Percentiles rank a stretch among this genome's conserved stretches.
Evolutionary conservation across 1,140 invertebrate genomes (phyloP).

Genomic region (Drosophila ambigua): DNA sequence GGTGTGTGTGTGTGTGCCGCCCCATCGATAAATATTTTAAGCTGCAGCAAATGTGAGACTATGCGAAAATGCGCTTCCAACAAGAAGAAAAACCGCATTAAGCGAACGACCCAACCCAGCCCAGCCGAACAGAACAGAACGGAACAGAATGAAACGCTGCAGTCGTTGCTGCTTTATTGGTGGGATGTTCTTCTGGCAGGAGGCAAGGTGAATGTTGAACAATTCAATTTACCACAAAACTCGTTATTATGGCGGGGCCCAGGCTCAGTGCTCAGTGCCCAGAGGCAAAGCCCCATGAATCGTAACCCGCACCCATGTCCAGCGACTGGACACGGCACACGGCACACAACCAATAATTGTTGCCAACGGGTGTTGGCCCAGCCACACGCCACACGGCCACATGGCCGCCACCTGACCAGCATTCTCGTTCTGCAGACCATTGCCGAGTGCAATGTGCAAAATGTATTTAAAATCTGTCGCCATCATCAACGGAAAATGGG

Average conservation of each 20-base stretch:
- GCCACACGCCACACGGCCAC: not conserved
- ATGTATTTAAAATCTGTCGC: constrained; percentile 61
- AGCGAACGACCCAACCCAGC: constrained; percentile 14
- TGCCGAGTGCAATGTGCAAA: constrained; percentile 43
- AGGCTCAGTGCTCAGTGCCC: not conserved
- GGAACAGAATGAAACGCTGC: constrained; percentile 28
- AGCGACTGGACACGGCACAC: constrained; percentile 33
- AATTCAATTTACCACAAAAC: constrained; percentile 65
- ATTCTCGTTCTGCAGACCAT: constrained; percentile 1
- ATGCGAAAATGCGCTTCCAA: constrained; percentile 8
- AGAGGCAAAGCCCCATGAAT: constrained; percentile 8
- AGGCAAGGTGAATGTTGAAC: constrained; percentile 43
- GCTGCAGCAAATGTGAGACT: constrained; percentile 24
- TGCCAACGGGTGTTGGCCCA: constrained; percentile 37
- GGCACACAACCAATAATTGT: constrained; percentile 55
- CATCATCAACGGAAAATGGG: constrained; percentile 49
- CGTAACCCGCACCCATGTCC: constrained; percentile 15
- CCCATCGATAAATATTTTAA: constrained; percentile 32
- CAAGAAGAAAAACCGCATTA: constrained; percentile 34
- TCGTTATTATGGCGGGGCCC: constrained; percentile 55
- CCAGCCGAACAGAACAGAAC: not conserved
- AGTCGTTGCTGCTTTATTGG: constrained; percentile 29
- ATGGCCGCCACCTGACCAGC: not conserved
- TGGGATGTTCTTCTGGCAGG: constrained; percentile 2
- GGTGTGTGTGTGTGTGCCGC: too few relatives aligned